phyloP scores from a whole-genome alignment of 2,113 vertebrate species.

The Dicerorhinus sumatrensis region DNA sequence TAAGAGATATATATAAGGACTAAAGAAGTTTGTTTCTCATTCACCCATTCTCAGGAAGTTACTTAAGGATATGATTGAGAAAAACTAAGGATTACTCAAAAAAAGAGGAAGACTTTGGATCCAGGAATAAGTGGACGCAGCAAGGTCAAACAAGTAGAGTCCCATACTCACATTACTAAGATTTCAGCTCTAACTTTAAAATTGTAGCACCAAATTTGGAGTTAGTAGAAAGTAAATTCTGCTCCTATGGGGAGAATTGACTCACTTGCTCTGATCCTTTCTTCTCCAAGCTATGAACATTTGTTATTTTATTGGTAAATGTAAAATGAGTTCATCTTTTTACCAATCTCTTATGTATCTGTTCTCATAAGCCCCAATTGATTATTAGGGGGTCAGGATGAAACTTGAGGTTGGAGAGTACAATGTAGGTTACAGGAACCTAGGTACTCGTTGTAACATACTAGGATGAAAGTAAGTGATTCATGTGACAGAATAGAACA shows the following conservation, averaged over 20 bases:
- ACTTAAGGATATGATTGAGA: background rate
- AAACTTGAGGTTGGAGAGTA: background rate
- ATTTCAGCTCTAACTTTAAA: slow-evolving; percentile 1
- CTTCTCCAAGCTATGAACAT: background rate
- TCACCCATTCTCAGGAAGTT: background rate
- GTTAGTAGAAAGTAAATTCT: background rate
- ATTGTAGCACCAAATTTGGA: background rate
- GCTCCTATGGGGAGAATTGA: background rate
- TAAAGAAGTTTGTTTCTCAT: background rate
- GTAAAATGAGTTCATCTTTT: background rate
- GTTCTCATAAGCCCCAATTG: background rate
- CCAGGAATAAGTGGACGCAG: background rate
- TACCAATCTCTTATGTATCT: background rate
- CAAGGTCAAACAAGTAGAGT: background rate
- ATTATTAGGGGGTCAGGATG: background rate
- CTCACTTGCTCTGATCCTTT: background rate
- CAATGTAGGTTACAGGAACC: background rate
- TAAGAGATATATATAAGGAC: background rate
- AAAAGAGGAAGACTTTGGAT: background rate
- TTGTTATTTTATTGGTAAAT: background rate
- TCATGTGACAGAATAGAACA: background rate
- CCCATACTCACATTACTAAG: background rate
- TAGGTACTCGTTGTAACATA: too few relatives aligned
- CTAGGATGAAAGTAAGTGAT: background rate
- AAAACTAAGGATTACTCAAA: background rate